phyloP scores from a whole-genome alignment of 2,888 invertebrate species.

The Geotrupes spiniger region DNA sequence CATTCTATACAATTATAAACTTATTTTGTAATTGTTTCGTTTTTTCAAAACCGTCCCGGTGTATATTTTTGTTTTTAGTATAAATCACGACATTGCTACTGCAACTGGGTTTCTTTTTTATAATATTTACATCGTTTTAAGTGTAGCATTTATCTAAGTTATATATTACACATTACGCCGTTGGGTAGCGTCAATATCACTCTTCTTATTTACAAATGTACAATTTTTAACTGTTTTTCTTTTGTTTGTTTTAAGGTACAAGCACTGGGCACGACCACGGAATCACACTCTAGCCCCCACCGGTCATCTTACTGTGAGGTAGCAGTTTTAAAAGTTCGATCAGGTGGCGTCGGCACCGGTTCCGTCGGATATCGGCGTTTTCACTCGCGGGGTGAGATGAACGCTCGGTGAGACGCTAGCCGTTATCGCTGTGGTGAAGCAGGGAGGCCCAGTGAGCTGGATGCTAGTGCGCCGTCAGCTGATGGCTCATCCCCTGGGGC shows the following conservation, averaged over 20 bases:
- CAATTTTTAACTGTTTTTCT: slow-evolving; percentile 25
- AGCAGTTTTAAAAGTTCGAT: slow-evolving; percentile 30
- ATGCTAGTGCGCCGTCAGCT: slow-evolving; percentile 79
- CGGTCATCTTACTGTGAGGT: slow-evolving; percentile 30
- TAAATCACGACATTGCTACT: slow-evolving; percentile 37
- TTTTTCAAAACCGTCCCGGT: slow-evolving; percentile 43
- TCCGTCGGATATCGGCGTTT: slow-evolving; percentile 15
- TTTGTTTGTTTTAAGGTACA: slow-evolving; percentile 35
- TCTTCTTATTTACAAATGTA: slow-evolving; percentile 45
- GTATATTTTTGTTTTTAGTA: slow-evolving; percentile 36
- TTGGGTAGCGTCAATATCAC: slow-evolving; percentile 42
- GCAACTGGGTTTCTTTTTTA: slow-evolving; percentile 30
- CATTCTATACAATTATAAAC: slow-evolving; percentile 34
- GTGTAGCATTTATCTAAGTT: slow-evolving; percentile 28
- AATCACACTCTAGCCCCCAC: slow-evolving; percentile 20
- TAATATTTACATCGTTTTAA: slow-evolving; percentile 32
- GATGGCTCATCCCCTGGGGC: slow-evolving; percentile 76
- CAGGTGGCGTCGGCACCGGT: slow-evolving; percentile 16
- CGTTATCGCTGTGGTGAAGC: slow-evolving; percentile 51
- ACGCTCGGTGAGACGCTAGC: slow-evolving; percentile 39
- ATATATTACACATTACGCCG: slow-evolving; percentile 45
- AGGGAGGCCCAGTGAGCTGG: slow-evolving; percentile 76
- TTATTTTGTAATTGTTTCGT: slow-evolving; percentile 9
- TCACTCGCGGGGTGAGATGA: slow-evolving; percentile 26
- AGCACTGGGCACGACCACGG: slow-evolving; percentile 28